Percentiles rank a stretch among this genome's conserved stretches.
Conservation (phyloP, 2,113 vertebrate species). For the Trematomus loennbergii region DNA sequence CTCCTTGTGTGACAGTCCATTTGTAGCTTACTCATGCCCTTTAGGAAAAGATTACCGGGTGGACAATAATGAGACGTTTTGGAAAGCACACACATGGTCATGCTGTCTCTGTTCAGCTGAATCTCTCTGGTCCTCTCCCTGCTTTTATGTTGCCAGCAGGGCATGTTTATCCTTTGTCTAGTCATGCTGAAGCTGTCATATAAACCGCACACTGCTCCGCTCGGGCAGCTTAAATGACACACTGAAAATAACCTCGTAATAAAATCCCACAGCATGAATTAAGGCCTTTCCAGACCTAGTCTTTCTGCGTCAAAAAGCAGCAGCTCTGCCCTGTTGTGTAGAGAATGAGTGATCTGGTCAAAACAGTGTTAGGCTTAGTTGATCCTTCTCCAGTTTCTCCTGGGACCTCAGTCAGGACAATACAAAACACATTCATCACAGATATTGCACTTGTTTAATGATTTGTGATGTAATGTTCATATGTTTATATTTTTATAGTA, state of each 20-base stretch:
- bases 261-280: conserved; percentile 68
- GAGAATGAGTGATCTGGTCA: neutral
- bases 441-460: conserved; percentile 29
- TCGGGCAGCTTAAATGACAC: conserved; percentile 51
- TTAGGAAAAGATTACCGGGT: conserved; percentile 25
- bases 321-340: conserved; percentile 26
- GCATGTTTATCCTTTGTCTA: conserved; percentile 53
- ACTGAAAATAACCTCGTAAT: conserved; percentile 63
- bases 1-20: neutral
- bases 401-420: conserved; percentile 36
- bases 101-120: neutral
- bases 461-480: conserved; percentile 27
- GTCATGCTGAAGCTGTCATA: conserved; percentile 68
- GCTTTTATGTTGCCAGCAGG: conserved; percentile 29
- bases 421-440: conserved; percentile 46
- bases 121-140: conserved; percentile 19
- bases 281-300: conserved; percentile 52
- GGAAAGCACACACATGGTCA: conserved; percentile 26
- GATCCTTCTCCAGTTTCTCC: conserved; percentile 24
- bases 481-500: neutral
- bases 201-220: conserved; percentile 38
- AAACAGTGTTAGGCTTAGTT: conserved; percentile 5
- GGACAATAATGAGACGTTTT: conserved; percentile 37
- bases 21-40: conserved; percentile 14
- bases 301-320: conserved; percentile 50